A percentile compares a stretch with the other conserved stretches of the same genome.
phyloP scores from a whole-genome alignment of 2,797 vertebrate genomes.

The Delichon dasypus region DNA sequence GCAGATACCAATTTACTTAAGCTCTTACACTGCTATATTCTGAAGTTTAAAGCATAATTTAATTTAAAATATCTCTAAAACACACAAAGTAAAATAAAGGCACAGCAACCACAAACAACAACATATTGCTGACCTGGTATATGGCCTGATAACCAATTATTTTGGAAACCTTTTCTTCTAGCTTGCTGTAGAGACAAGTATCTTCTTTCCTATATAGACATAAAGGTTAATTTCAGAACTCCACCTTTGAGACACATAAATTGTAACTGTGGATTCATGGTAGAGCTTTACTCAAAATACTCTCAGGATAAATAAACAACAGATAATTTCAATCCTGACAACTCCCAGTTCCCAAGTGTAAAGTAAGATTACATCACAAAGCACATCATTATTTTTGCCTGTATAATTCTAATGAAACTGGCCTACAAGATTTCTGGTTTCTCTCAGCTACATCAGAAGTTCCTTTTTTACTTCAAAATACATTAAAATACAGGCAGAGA shows the following conservation, averaged over 20 bases:
- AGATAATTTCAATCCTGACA: background rate
- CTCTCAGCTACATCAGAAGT: background rate
- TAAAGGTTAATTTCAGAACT: background rate
- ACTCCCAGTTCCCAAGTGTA: background rate
- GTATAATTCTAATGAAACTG: background rate
- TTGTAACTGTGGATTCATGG: background rate
- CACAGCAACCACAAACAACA: background rate
- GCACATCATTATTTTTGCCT: background rate
- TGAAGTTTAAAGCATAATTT: background rate
- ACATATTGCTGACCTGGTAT: slow-evolving; percentile 78
- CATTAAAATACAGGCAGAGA: background rate
- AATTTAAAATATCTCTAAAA: background rate
- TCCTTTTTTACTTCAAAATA: background rate
- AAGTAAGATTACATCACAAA: background rate
- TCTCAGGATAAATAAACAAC: background rate
- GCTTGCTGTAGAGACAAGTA: slow-evolving; percentile 86
- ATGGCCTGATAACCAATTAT: slow-evolving; percentile 83
- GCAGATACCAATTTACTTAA: background rate
- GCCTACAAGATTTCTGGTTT: background rate
- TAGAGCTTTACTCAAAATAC: background rate
- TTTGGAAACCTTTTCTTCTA: slow-evolving; percentile 79
- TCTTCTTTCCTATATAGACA: slow-evolving; percentile 82
- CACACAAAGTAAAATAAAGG: background rate
- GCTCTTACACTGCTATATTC: background rate
- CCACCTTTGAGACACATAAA: background rate